Percentiles rank a stretch among this genome's conserved stretches.
phyloP scores from a whole-genome alignment of 2,888 invertebrate genomes.

The Nephrotoma appendiculata region DNA sequence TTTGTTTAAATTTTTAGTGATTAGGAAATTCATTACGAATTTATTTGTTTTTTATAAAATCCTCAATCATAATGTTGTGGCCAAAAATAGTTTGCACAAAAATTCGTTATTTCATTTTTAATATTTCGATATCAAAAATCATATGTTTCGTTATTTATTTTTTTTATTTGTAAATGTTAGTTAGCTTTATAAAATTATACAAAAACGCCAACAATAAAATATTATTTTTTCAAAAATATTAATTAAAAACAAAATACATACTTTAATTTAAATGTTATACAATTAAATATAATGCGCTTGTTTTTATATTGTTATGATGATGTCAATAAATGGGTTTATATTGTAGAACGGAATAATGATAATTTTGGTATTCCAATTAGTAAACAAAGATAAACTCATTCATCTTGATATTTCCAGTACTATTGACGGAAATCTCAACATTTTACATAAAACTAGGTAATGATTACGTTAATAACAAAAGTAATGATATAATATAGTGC shows the following conservation, averaged over 20 bases:
- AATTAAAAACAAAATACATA: not conserved
- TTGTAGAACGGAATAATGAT: not conserved
- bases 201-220: not conserved
- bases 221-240: not conserved
- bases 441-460: not conserved
- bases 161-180: not conserved
- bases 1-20: not conserved
- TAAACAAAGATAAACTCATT: not conserved
- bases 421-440: not conserved
- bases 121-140: not conserved
- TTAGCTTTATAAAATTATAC: not conserved
- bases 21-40: not conserved
- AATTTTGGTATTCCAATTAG: not conserved
- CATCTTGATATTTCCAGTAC: not conserved
- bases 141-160: not conserved
- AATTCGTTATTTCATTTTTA: not conserved
- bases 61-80: not conserved
- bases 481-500: not conserved
- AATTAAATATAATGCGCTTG: not conserved
- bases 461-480: not conserved
- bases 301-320: not conserved
- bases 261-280: not conserved
- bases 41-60: not conserved
- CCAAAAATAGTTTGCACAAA: not conserved
- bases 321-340: not conserved